Conservation (phyloP, 2,888 invertebrate genomes). For the Tinea semifulvella region DNA sequence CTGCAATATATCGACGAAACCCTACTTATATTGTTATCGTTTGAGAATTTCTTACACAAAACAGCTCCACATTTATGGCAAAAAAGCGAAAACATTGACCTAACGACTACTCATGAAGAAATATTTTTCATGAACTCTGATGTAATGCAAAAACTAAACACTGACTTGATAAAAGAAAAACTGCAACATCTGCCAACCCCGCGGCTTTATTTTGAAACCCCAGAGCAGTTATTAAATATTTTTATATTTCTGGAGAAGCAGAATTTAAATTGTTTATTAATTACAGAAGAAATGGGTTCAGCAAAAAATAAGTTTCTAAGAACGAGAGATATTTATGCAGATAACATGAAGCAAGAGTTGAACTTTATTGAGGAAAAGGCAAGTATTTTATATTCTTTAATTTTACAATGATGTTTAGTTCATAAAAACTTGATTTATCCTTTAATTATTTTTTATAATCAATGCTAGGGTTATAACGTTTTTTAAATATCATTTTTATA, state of each 20-base stretch:
- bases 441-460: too few relatives aligned
- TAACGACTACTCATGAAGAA: slow-evolving; percentile 34
- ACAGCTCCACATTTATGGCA: slow-evolving; percentile 54
- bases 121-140: slow-evolving; percentile 39
- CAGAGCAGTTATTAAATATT: slow-evolving; percentile 40
- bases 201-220: slow-evolving; percentile 45
- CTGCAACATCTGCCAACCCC: slow-evolving; percentile 36
- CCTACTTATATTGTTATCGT: slow-evolving; percentile 46
- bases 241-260: slow-evolving; percentile 50
- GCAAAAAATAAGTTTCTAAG: slow-evolving; percentile 50
- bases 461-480: too few relatives aligned
- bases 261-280: slow-evolving; percentile 53
- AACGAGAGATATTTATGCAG: slow-evolving; percentile 35
- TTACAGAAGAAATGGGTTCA: slow-evolving; percentile 46
- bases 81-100: slow-evolving; percentile 34
- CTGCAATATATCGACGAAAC: slow-evolving; percentile 53
- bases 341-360: slow-evolving; percentile 34
- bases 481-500: too few relatives aligned
- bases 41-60: slow-evolving; percentile 50
- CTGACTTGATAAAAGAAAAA: slow-evolving; percentile 29
- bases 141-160: slow-evolving; percentile 38
- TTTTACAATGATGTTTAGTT: too few relatives aligned
- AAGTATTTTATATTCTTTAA: slow-evolving; percentile 18
- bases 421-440: too few relatives aligned
- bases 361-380: slow-evolving; percentile 46